Evolutionary conservation across 2,888 invertebrate species (phyloP).

Genomic region (Rhamnusium bicolor): DNA sequence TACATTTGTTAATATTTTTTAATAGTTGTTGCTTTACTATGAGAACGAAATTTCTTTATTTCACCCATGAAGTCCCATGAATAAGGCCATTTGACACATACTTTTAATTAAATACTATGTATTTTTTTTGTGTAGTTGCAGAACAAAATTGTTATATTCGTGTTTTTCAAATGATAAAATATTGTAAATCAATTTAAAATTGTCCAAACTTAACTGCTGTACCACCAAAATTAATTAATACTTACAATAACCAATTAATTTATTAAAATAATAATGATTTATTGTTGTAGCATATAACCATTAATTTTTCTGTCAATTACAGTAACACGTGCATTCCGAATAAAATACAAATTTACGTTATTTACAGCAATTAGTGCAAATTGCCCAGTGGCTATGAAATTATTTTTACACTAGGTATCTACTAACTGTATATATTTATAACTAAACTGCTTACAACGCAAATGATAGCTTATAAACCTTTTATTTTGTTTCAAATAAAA

Average conservation of each 20-base stretch:
- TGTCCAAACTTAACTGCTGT: background rate
- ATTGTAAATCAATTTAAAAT: background rate
- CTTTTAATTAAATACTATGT: no score
- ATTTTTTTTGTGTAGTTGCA: no score
- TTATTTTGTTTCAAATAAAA: background rate
- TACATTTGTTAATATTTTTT: no score
- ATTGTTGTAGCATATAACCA: background rate
- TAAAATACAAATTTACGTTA: background rate
- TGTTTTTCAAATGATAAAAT: background rate
- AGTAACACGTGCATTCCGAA: background rate
- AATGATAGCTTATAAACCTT: conserved; percentile 7
- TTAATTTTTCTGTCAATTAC: conserved; percentile 17
- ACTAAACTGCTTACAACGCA: background rate
- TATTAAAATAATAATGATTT: background rate
- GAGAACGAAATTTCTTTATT: no score
- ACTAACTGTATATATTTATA: background rate
- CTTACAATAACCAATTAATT: background rate
- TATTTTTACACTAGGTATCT: background rate
- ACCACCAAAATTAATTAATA: conserved; percentile 6
- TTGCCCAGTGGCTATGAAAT: background rate
- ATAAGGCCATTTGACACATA: no score
- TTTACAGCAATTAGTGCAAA: background rate
- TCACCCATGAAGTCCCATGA: no score
- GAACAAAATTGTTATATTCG: no score
- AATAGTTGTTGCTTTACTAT: no score